Percentiles rank a stretch among this genome's conserved stretches.
These are phyloP conservation scores for Sminthurinus signatus DNA, from an alignment of 1,140 invertebrate species.

Conservation along the genomic window DNA sequence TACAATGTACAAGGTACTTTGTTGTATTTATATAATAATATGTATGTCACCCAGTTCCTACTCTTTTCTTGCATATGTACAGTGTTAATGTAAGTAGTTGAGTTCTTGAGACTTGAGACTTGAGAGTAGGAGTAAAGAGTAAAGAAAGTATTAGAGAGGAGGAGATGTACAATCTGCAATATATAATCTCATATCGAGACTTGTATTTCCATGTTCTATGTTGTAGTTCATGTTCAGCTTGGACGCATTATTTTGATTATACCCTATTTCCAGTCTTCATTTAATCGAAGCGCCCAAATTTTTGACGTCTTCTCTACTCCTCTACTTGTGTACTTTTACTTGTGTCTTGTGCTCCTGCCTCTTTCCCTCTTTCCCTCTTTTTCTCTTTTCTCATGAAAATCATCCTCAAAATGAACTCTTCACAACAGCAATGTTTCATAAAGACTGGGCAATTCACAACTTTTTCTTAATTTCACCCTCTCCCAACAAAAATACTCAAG, in stretches of 20 bases:
- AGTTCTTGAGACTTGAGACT: too few species aligned
- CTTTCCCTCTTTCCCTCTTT: background rate
- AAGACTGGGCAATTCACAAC: background rate
- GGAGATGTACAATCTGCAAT: too few species aligned
- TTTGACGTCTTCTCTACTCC: slow-evolving; percentile 15
- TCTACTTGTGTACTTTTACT: too few species aligned
- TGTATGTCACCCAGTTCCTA: too few species aligned
- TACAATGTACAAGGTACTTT: too few species aligned
- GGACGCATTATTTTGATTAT: slow-evolving; percentile 19
- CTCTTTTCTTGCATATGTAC: too few species aligned
- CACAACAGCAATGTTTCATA: slow-evolving; percentile 1
- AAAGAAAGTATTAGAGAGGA: too few species aligned
- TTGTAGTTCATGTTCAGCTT: background rate
- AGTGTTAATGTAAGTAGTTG: too few species aligned
- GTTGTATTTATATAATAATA: too few species aligned
- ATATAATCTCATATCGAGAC: background rate
- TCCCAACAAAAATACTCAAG: too few species aligned
- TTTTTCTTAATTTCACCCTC: background rate
- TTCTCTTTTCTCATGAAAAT: slow-evolving; percentile 11
- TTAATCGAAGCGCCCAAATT: slow-evolving; percentile 27
- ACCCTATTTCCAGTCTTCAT: slow-evolving; percentile 23
- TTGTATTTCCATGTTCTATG: slow-evolving; percentile 3
- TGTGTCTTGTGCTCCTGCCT: too few species aligned
- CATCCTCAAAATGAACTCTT: slow-evolving; percentile 10
- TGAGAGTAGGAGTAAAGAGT: too few species aligned